Conservation (phyloP, 2,888 invertebrate genomes). For the Rotaria socialis region DNA sequence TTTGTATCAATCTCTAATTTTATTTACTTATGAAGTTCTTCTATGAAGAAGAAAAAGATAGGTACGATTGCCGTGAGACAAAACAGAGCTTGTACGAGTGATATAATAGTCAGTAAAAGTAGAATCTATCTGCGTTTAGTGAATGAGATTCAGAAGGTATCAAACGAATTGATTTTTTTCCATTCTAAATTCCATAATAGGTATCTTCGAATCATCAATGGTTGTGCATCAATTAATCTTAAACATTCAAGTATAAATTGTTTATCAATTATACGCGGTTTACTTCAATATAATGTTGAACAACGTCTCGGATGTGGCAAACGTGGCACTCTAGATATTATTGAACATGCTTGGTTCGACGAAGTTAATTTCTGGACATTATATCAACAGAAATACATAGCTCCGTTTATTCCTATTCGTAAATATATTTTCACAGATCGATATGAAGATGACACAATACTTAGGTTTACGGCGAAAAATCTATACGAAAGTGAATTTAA, state of each 20-base stretch:
- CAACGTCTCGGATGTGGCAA: background rate
- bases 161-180: background rate
- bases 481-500: background rate
- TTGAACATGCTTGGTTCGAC: slow-evolving; percentile 17
- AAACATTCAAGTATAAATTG: background rate
- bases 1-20: too few relatives aligned
- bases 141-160: too few relatives aligned
- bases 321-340: background rate
- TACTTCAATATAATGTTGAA: slow-evolving; percentile 22
- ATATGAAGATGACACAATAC: background rate
- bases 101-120: too few relatives aligned
- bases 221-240: background rate
- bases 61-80: too few relatives aligned
- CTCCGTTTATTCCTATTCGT: slow-evolving; percentile 3
- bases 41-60: too few relatives aligned
- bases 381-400: background rate
- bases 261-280: background rate
- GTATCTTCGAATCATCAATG: slow-evolving; percentile 1
- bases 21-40: too few relatives aligned
- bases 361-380: background rate
- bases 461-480: background rate
- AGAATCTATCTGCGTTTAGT: too few relatives aligned
- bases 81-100: too few relatives aligned
- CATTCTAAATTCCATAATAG: background rate
- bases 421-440: background rate